Conservation (phyloP, 2,797 vertebrate genomes). For the Phoxinus dragarum region DNA sequence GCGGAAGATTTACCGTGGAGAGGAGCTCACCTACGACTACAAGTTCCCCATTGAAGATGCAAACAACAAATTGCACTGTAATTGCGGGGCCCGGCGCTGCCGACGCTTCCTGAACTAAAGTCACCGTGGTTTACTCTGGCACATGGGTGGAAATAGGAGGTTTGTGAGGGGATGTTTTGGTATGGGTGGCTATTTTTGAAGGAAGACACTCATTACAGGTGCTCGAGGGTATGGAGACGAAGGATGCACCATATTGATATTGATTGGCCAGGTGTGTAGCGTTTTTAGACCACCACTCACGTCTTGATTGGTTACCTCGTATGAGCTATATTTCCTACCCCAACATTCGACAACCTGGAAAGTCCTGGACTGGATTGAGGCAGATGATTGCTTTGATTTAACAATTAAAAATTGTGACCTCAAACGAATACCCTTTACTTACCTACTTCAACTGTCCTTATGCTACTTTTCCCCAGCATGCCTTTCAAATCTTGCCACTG, state of each 20-base stretch:
- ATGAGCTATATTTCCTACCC: background rate
- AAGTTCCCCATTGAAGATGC: conserved; percentile 96
- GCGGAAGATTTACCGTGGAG: conserved; percentile 90
- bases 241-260: conserved; percentile 2
- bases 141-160: background rate
- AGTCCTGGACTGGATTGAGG: background rate
- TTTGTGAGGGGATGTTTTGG: background rate
- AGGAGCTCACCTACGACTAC: conserved; percentile 96
- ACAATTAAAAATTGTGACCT: conserved; percentile 6
- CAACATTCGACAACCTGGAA: background rate
- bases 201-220: background rate
- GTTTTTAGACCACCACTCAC: background rate
- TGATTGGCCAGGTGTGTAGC: background rate
- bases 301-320: background rate
- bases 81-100: conserved; percentile 89
- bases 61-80: conserved; percentile 90
- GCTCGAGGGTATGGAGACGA: background rate
- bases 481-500: conserved; percentile 14
- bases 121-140: background rate
- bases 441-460: background rate
- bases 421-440: conserved; percentile 2
- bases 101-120: conserved; percentile 89
- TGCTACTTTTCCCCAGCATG: conserved; percentile 31
- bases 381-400: background rate
- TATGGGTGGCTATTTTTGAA: background rate